A percentile compares a stretch with the other conserved stretches of the same genome.
Conservation (phyloP, 2,113 vertebrate genomes). For the Menura novaehollandiae region DNA sequence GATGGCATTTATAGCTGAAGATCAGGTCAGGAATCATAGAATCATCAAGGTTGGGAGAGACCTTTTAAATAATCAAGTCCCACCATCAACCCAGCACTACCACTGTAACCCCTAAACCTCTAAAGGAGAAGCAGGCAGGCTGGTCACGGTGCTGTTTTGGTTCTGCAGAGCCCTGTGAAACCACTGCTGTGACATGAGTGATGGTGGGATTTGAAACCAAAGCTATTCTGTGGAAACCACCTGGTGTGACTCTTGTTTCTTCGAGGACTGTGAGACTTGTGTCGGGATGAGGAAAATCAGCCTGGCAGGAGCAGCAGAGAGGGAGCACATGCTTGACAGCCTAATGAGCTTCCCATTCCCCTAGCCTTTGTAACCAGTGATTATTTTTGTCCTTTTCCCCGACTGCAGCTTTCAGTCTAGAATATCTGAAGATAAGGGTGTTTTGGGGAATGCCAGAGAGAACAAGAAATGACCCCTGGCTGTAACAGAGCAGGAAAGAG, state of each 20-base stretch:
- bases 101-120: not conserved
- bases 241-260: not conserved
- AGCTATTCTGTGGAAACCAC: not conserved
- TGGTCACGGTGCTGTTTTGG: accelerated
- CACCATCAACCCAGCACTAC: not conserved
- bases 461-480: not conserved
- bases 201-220: not conserved
- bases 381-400: not conserved
- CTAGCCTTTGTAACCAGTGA: not conserved
- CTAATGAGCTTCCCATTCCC: not conserved
- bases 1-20: not conserved
- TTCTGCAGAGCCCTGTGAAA: not conserved
- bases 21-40: not conserved
- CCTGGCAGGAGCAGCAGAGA: not conserved
- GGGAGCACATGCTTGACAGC: not conserved
- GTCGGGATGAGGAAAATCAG: not conserved
- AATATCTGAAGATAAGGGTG: not conserved
- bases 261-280: not conserved
- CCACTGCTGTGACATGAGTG: not conserved
- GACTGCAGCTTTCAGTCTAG: not conserved
- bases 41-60: not conserved
- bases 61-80: not conserved
- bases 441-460: not conserved
- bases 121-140: not conserved
- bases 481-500: not conserved